Evolutionary conservation across 2,797 vertebrate genomes (phyloP), one percentile per base, ranked within the genome.

Genomic region (Distichodus sexfasciatus): DNA sequence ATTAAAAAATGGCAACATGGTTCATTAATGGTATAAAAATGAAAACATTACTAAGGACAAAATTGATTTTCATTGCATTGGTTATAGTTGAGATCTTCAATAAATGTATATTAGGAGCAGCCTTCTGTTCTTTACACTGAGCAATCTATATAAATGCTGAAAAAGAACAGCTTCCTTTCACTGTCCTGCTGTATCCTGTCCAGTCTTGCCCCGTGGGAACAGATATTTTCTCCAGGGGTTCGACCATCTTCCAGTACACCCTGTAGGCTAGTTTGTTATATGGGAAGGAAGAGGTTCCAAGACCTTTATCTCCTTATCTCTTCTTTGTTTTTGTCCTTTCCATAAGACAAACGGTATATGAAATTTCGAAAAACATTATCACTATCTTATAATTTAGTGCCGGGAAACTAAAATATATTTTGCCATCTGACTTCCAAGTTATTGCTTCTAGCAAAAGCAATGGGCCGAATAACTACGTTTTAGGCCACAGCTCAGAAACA

Each of bases 241-340:
- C 54, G 66, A 48, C 31, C 10, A 31, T 26, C 23, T 47, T 67
- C 29, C 31, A 47, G 21, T 17, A 9, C 10, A 12, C 17, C 31
- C 6, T 35, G 17, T 17, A 19, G 54, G 33, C 15, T 6, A 33
- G 17, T 36, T 10, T 46, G 54, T 35, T 3, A 19, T 17, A 12
- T 1, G 43, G 17, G 0, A 1, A n/a, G 2, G 17, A 15, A 28
- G 58, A 29, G 26, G 44, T 59, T 29, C 10, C 15, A 8, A 35
- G 29, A 63, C 31, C 48, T 28, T 47, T 64, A 57, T 71, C 60
- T 46, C 11, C 31, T 63, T 46, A 63, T 71, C 41, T 64, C 40
- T 14, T 15, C 38, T n/a, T 12, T 33, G 50, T 3, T n/a, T 28
- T 36, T 44, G 68, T 63, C 28, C 23, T 55, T 55, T 48, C n/a